A percentile compares a stretch with the other conserved stretches of the same genome.
These are phyloP conservation scores for Prosapia bicincta DNA, from an alignment of 2,888 invertebrate species.

Conservation along the genomic window DNA sequence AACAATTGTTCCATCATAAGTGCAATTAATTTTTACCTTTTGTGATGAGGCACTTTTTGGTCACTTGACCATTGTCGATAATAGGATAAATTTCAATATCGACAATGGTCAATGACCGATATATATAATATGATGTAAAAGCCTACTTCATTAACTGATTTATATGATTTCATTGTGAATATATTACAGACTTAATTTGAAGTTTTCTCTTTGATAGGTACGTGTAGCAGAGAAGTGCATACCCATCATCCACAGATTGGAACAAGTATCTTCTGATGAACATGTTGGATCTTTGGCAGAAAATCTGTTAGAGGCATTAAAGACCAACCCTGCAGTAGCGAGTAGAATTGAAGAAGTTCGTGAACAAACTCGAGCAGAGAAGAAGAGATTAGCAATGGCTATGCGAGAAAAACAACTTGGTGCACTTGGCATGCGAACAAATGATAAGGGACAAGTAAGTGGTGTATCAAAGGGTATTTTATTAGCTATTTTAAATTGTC, in stretches of 20 bases:
- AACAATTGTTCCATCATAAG: too few species aligned
- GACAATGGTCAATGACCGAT: too few species aligned
- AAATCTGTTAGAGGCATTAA: conserved; percentile 83
- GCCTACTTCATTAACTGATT: too few species aligned
- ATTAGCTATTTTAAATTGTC: too few species aligned
- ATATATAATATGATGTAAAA: not conserved
- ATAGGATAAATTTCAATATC: too few species aligned
- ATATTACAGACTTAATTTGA: too few species aligned
- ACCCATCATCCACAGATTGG: conserved; percentile 91
- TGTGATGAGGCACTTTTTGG: too few species aligned
- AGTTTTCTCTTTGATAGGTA: conserved; percentile 51
- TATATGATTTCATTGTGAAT: not conserved
- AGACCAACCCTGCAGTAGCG: conserved; percentile 74
- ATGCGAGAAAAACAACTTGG: conserved; percentile 95
- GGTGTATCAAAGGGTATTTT: not conserved
- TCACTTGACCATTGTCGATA: too few species aligned
- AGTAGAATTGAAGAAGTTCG: conserved; percentile 88
- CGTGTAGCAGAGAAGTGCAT: conserved; percentile 86
- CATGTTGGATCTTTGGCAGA: conserved; percentile 96
- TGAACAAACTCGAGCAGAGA: conserved; percentile 91
- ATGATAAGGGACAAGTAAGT: conserved; percentile 90
- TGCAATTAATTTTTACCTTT: too few species aligned
- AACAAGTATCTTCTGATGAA: conserved; percentile 96
- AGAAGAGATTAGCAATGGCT: conserved; percentile 97
- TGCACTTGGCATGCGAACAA: conserved; percentile 91